A percentile compares a stretch with the other conserved stretches of the same genome.
phyloP scores from a whole-genome alignment of 64 coral and sea anemone genomes.

The Catalaphyllia jardinei region DNA sequence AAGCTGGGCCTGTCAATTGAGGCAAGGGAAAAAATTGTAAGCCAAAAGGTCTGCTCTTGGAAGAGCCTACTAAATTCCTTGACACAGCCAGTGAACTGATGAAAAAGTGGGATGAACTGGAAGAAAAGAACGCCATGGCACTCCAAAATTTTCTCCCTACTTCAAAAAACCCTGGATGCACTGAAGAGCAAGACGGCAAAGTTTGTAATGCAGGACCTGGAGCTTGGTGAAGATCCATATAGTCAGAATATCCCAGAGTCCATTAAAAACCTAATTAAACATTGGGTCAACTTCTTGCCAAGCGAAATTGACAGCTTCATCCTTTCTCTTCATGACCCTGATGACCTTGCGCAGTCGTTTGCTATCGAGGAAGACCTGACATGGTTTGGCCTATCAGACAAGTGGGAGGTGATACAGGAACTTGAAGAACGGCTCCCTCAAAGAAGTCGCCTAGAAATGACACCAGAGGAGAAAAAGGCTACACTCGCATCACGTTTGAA shows the following conservation, averaged over 20 bases:
- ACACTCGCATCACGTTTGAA: neutral
- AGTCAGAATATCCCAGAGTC: constrained; percentile 42
- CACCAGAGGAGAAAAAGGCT: constrained; percentile 5
- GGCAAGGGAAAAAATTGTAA: neutral
- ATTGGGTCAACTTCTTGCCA: constrained; percentile 40
- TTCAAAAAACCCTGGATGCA: neutral
- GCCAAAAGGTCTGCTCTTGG: neutral
- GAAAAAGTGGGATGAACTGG: constrained; percentile 37
- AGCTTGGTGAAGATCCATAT: neutral
- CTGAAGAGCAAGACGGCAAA: neutral
- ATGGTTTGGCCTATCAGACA: constrained; percentile 62
- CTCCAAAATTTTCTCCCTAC: neutral
- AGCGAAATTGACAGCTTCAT: constrained; percentile 41
- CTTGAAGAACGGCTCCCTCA: constrained; percentile 1
- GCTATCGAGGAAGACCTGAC: constrained; percentile 38
- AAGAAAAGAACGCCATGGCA: constrained; percentile 2
- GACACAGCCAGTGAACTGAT: neutral
- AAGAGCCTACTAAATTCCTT: neutral
- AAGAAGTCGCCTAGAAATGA: neutral
- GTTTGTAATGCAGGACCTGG: constrained; percentile 7
- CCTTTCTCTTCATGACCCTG: constrained; percentile 30
- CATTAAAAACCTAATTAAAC: constrained; percentile 3
- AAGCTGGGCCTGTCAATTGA: neutral
- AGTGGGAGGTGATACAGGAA: constrained; percentile 39
- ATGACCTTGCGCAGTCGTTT: constrained; percentile 28